A percentile compares a stretch with the other conserved stretches of the same genome.
These are phyloP conservation scores for Origma solitaria DNA, from an alignment of 2,113 vertebrate species.

Conservation along the genomic window DNA sequence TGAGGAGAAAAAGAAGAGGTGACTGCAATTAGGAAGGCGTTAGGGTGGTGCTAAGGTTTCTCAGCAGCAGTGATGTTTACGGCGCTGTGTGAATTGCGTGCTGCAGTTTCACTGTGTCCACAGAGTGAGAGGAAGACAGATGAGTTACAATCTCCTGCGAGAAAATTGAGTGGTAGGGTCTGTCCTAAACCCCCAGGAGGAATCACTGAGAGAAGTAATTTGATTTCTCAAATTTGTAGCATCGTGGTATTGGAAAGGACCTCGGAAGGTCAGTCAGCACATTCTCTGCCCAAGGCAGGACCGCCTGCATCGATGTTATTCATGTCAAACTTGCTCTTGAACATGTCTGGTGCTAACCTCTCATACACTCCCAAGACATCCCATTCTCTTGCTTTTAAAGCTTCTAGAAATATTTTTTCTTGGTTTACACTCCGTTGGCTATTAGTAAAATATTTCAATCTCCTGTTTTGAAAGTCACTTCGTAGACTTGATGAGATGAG, in stretches of 20 bases:
- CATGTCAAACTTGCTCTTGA: background rate
- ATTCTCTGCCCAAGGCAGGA: background rate
- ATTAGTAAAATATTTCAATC: background rate
- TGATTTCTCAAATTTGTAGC: background rate
- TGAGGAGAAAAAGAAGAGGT: background rate
- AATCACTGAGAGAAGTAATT: background rate
- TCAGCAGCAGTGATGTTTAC: background rate
- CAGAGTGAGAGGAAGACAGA: constrained; percentile 16
- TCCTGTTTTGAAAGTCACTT: background rate
- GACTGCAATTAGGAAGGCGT: background rate
- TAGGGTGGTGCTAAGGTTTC: background rate
- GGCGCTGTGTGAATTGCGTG: background rate
- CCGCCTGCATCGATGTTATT: background rate
- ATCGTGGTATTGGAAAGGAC: background rate
- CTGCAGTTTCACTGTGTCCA: background rate
- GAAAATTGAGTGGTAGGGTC: background rate
- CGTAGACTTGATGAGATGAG: background rate
- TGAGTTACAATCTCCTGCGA: constrained; percentile 5
- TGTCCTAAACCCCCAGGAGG: background rate
- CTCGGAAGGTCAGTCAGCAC: background rate
- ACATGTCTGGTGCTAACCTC: background rate
- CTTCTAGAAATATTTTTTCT: background rate
- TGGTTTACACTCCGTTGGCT: background rate
- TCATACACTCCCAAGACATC: background rate
- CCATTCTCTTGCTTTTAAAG: background rate